Percentiles rank a stretch among this genome's conserved stretches.
Conservation (phyloP, 1,140 invertebrate species). For the Diachasma alloeum region DNA sequence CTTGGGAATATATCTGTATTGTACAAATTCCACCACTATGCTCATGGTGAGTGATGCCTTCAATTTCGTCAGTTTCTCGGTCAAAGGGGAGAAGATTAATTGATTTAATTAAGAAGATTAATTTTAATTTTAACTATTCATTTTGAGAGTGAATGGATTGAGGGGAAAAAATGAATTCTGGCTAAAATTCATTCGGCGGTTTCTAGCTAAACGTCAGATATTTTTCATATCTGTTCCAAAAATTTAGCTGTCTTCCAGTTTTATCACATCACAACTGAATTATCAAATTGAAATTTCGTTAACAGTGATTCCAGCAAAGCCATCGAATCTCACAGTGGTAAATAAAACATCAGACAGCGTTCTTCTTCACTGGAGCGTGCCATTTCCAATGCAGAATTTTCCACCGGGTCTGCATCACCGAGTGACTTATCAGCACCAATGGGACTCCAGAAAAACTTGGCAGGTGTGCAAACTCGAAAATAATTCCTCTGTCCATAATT, state of each 20-base stretch:
- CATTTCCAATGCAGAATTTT: conserved; percentile 68
- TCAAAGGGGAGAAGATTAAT: too few species aligned
- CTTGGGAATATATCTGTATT: conserved; percentile 64
- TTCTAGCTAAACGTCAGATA: too few species aligned
- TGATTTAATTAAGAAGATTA: too few species aligned
- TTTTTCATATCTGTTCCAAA: too few species aligned
- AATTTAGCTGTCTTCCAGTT: too few species aligned
- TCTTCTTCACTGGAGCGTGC: conserved; percentile 68
- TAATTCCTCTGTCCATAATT: too few species aligned
- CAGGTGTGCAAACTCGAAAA: conserved; percentile 55
- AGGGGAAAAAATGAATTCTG: too few species aligned
- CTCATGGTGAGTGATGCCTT: conserved; percentile 61
- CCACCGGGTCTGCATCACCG: conserved; percentile 68
- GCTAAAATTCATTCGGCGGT: too few species aligned
- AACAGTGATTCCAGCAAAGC: conserved; percentile 70
- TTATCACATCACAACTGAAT: neutral
- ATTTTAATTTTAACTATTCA: too few species aligned
- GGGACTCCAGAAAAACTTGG: conserved; percentile 66
- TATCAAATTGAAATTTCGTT: conserved; percentile 15
- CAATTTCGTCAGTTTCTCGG: neutral
- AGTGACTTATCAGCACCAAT: conserved; percentile 72
- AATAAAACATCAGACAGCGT: conserved; percentile 69
- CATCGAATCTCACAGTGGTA: conserved; percentile 65
- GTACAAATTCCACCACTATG: conserved; percentile 70
- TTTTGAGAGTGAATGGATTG: too few species aligned